These are phyloP conservation scores for Neotoxoptera formosana DNA, from an alignment of 1,140 invertebrate species.

Conservation along the genomic window DNA sequence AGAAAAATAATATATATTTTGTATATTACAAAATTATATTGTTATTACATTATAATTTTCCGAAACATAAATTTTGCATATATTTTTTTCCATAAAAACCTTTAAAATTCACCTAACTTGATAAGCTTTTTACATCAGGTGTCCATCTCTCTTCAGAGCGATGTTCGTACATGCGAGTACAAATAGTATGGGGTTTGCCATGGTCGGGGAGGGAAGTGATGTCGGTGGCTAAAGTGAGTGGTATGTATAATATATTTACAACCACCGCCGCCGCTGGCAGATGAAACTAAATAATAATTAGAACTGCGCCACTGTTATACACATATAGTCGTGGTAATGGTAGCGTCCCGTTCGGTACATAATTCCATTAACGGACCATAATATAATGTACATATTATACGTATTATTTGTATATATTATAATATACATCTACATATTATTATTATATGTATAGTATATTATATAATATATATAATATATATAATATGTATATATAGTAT, in stretches of 20 bases:
- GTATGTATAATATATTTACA: not conserved
- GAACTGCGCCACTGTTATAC: not conserved
- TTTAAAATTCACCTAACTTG: not conserved
- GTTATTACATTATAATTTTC: too few species aligned
- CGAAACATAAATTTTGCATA: not conserved
- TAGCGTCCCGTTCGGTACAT: not conserved
- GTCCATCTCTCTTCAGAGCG: not conserved
- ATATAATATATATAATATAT: not conserved
- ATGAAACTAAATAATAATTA: conserved; percentile 32
- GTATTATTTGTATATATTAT: too few species aligned
- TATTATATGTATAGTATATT: too few species aligned
- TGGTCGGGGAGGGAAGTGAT: not conserved
- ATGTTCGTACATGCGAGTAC: not conserved
- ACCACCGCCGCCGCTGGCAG: not conserved
- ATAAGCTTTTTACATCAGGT: not conserved
- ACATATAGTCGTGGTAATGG: not conserved
- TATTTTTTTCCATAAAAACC: not conserved
- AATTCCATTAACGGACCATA: conserved; percentile 1
- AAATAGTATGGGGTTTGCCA: not conserved
- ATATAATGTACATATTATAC: not conserved
- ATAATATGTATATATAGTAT: not conserved
- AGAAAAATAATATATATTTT: too few species aligned
- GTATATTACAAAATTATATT: too few species aligned
- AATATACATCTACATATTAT: not conserved
- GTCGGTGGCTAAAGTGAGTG: not conserved